Conservation (phyloP, 2,113 vertebrate genomes). For the Sinocyclocheilus anshuiensis region DNA sequence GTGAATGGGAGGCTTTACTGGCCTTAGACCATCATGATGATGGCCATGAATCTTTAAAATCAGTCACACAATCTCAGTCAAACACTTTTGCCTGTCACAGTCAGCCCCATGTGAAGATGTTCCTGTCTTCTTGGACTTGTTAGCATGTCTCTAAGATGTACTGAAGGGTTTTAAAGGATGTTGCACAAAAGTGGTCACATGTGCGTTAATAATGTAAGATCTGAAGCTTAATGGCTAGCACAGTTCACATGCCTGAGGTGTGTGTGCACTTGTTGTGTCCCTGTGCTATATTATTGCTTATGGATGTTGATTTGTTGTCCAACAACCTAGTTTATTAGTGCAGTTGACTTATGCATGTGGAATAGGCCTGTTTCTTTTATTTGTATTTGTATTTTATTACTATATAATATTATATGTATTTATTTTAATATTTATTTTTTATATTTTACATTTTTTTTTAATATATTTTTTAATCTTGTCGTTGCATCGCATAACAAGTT, state of each 20-base stretch:
- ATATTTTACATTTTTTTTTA: not conserved
- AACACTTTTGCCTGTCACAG: not conserved
- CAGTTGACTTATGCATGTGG: not conserved
- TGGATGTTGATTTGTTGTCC: not conserved
- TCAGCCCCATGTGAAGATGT: not conserved
- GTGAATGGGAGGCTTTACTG: not conserved
- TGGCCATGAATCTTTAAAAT: not conserved
- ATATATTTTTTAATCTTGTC: too few species aligned
- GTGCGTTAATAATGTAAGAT: constrained; percentile 11
- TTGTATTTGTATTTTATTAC: not conserved
- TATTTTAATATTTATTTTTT: not conserved
- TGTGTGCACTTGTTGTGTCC: not conserved
- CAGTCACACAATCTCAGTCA: constrained; percentile 4
- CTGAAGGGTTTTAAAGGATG: not conserved
- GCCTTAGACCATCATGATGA: not conserved
- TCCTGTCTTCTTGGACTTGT: not conserved
- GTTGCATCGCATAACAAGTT: too few species aligned
- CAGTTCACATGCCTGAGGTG: constrained; percentile 1
- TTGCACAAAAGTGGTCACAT: not conserved
- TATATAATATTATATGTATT: not conserved
- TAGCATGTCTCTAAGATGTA: constrained; percentile 1
- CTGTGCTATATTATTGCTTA: not conserved
- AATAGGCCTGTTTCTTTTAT: not conserved
- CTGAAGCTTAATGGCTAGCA: not conserved
- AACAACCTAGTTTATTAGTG: not conserved